phyloP scores from a whole-genome alignment of 1,140 invertebrate species.

The Drosophila arawakana region DNA sequence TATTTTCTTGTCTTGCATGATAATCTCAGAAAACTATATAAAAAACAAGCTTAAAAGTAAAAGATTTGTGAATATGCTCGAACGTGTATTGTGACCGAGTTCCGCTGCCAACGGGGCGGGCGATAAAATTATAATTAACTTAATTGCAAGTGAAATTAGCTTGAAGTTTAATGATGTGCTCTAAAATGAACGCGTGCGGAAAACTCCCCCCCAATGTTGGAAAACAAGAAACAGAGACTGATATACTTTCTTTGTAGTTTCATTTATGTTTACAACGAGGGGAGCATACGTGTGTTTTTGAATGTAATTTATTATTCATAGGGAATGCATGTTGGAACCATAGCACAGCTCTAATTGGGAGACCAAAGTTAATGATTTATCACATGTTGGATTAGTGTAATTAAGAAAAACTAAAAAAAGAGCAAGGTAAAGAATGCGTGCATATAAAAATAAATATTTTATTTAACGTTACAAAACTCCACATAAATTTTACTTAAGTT shows the following conservation, averaged over 20 bases:
- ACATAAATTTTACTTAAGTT: not conserved
- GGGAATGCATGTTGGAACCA: constrained; percentile 19
- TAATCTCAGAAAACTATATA: constrained; percentile 19
- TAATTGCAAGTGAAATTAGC: constrained; percentile 80
- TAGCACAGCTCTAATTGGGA: constrained; percentile 16
- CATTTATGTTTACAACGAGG: constrained; percentile 17
- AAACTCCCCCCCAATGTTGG: constrained; percentile 19
- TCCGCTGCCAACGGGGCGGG: constrained; percentile 44
- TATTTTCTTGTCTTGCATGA: constrained; percentile 56
- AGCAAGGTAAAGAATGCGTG: no score
- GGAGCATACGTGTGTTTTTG: constrained; percentile 13
- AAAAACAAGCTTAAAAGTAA: constrained; percentile 11
- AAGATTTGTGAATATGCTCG: constrained; percentile 59
- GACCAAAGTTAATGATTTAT: constrained; percentile 19
- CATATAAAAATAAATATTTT: not conserved
- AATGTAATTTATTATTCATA: constrained; percentile 39
- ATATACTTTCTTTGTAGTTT: constrained; percentile 51
- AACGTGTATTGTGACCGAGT: constrained; percentile 59
- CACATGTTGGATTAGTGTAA: not conserved
- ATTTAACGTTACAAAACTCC: not conserved
- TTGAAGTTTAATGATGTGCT: constrained; percentile 72
- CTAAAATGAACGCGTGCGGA: constrained; percentile 53
- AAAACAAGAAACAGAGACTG: not conserved
- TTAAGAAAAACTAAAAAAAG: not conserved
- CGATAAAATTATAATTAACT: constrained; percentile 77